Evolutionary conservation across 2,113 vertebrate species (phyloP).

Genomic region (Cryptotis parvus): DNA sequence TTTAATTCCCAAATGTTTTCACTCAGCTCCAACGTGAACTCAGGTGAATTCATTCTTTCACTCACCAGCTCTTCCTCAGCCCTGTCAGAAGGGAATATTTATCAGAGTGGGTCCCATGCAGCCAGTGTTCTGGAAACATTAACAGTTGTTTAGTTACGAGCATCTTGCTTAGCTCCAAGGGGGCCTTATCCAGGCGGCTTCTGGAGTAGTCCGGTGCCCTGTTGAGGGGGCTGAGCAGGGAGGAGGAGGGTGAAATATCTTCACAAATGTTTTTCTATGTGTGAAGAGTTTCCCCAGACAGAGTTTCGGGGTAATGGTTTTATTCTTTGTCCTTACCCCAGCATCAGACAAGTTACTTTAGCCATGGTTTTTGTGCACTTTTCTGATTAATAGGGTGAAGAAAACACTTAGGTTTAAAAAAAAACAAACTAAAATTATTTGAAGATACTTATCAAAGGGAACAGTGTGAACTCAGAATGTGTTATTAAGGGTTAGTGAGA

Average conservation of each 20-base stretch:
- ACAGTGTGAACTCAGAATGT: not conserved
- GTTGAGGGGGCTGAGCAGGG: not conserved
- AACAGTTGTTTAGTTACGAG: not conserved
- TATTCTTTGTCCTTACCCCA: conserved; percentile 9
- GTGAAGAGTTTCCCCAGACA: conserved; percentile 11
- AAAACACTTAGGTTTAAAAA: conserved; percentile 16
- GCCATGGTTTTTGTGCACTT: conserved; percentile 22
- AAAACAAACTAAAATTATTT: conserved; percentile 45
- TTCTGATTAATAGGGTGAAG: not conserved
- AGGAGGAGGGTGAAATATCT: not conserved
- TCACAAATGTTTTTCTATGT: conserved; percentile 11
- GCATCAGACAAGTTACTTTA: not conserved
- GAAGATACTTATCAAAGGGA: conserved; percentile 62
- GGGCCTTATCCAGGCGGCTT: not conserved
- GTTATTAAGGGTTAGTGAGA: not conserved
- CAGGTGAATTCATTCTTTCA: conserved; percentile 1
- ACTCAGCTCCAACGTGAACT: not conserved
- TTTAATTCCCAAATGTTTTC: conserved; percentile 19
- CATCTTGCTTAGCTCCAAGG: not conserved
- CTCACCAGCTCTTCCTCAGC: not conserved
- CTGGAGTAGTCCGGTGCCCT: not conserved
- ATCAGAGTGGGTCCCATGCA: not conserved
- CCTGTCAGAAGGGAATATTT: not conserved
- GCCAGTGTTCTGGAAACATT: not conserved
- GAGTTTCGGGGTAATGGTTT: conserved; percentile 33